Percentiles rank a stretch among this genome's conserved stretches.
Conservation (phyloP, 1,140 invertebrate species). For the Palaemon carinicauda region DNA sequence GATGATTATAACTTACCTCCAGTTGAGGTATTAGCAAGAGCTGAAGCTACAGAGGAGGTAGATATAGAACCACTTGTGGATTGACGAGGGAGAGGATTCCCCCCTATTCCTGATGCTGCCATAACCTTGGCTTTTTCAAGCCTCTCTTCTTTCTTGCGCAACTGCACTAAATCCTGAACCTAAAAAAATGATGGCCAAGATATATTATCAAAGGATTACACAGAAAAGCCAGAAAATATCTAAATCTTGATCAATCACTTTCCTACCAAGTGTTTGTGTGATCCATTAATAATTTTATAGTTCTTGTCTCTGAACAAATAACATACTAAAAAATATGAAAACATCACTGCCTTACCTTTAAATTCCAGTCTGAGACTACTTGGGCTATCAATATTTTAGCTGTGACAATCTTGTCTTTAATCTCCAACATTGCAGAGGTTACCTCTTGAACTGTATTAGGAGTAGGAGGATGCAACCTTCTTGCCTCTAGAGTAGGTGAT, state of each 20-base stretch:
- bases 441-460: constrained; percentile 29
- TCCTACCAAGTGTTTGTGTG: too few relatives aligned
- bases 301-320: too few relatives aligned
- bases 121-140: constrained; percentile 63
- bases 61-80: constrained; percentile 40
- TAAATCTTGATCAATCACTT: too few relatives aligned
- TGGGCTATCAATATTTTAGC: constrained; percentile 44
- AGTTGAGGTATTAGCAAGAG: constrained; percentile 29
- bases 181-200: constrained; percentile 62
- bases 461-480: constrained; percentile 26
- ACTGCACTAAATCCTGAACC: constrained; percentile 66
- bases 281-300: too few relatives aligned
- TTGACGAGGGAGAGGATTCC: constrained; percentile 8
- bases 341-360: constrained; percentile 13
- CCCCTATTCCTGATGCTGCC: constrained; percentile 3
- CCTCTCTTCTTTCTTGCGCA: constrained; percentile 70
- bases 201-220: too few relatives aligned
- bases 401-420: constrained; percentile 39
- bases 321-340: too few relatives aligned
- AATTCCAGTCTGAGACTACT: constrained; percentile 54
- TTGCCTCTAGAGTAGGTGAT: constrained; percentile 69
- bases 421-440: constrained; percentile 28
- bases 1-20: constrained; percentile 29
- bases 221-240: too few relatives aligned
- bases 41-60: constrained; percentile 40